Conservation (phyloP, 53 echinoderm and acorn worm species). For the Crossaster papposus region DNA sequence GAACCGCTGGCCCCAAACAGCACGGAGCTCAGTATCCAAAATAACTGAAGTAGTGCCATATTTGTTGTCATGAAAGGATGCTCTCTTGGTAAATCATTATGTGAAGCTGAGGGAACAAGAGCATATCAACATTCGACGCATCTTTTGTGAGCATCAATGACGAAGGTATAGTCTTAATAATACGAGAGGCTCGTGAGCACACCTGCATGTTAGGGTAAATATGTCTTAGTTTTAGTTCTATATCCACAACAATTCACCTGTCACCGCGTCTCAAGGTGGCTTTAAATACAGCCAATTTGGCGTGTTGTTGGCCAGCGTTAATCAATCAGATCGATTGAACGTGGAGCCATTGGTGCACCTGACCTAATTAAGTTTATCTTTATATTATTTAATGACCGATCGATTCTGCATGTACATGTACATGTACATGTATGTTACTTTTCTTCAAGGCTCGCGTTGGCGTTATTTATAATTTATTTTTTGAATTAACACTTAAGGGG, state of each 20-base stretch:
- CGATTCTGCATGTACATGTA: not conserved
- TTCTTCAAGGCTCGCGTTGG: not conserved
- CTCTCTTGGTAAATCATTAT: not conserved
- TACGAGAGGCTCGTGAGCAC: not conserved
- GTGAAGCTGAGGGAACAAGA: not conserved
- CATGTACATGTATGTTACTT: not conserved
- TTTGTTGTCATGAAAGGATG: not conserved
- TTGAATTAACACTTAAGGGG: no score
- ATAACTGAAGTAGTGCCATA: constrained; percentile 1
- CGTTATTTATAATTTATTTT: not conserved
- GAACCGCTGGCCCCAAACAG: not conserved
- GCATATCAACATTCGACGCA: not conserved
- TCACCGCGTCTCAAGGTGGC: not conserved
- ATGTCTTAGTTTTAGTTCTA: not conserved
- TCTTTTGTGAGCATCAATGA: not conserved
- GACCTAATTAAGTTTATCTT: not conserved
- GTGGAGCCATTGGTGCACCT: not conserved
- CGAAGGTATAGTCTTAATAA: not conserved
- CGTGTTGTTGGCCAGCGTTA: not conserved
- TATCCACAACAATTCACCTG: not conserved
- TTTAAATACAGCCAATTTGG: not conserved
- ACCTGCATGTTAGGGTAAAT: not conserved
- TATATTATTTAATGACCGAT: not conserved
- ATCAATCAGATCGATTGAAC: not conserved
- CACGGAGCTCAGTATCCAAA: not conserved